phyloP scores from a whole-genome alignment of 2,113 vertebrate genomes.

The Sebastes schlegelii region DNA sequence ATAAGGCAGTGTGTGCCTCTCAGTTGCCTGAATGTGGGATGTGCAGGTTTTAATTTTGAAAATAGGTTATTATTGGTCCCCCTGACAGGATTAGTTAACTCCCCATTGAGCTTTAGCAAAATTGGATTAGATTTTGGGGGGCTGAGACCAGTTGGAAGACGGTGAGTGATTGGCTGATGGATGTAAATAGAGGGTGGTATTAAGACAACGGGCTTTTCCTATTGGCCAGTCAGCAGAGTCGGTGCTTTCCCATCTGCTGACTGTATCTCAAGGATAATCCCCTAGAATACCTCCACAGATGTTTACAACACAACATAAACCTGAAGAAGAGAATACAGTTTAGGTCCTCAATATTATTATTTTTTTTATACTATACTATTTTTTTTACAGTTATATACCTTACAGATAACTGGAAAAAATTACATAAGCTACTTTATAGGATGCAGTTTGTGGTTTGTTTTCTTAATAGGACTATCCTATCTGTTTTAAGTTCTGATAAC shows the following conservation, averaged over 20 bases:
- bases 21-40: neutral
- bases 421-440: neutral
- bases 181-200: constrained; percentile 74
- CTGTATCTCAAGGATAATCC: constrained; percentile 84
- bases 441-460: constrained; percentile 12
- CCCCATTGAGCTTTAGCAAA: constrained; percentile 78
- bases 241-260: constrained; percentile 81
- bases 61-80: constrained; percentile 74
- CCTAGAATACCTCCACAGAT: constrained; percentile 83
- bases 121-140: constrained; percentile 81
- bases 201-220: constrained; percentile 51
- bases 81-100: constrained; percentile 80
- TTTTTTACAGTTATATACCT: neutral
- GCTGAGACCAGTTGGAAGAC: constrained; percentile 48
- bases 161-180: constrained; percentile 71
- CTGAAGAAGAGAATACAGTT: constrained; percentile 26
- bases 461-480: neutral
- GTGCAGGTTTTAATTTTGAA: constrained; percentile 66
- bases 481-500: neutral
- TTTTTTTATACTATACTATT: neutral
- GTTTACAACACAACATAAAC: constrained; percentile 70
- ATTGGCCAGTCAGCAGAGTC: constrained; percentile 70
- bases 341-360: neutral
- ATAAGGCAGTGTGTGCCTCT: neutral
- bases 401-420: neutral